phyloP scores from a whole-genome alignment of 2,797 vertebrate species.

The Falco cherrug region DNA sequence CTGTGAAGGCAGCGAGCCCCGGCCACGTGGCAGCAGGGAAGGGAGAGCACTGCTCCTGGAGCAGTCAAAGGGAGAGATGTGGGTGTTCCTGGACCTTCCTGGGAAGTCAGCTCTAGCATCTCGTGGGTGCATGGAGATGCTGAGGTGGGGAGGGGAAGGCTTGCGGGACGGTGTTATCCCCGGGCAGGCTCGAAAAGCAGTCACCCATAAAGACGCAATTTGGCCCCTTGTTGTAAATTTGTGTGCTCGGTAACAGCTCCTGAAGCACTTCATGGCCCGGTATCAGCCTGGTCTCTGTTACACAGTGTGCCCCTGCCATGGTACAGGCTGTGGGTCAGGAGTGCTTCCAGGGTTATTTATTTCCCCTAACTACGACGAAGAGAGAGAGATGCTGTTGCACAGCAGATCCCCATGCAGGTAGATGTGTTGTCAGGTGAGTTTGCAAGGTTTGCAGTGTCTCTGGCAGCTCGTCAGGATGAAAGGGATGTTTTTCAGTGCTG shows the following conservation, averaged over 20 bases:
- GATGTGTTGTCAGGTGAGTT: background rate
- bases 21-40: background rate
- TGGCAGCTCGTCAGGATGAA: background rate
- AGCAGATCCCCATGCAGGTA: background rate
- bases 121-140: background rate
- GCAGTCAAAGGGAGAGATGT: background rate
- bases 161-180: background rate
- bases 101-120: background rate
- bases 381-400: background rate
- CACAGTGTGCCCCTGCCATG: fast-evolving
- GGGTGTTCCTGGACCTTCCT: background rate
- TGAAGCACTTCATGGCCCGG: background rate
- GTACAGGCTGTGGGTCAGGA: background rate
- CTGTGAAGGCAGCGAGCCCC: fast-evolving
- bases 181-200: fast-evolving
- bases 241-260: background rate
- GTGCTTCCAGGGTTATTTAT: background rate
- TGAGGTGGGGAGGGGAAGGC: background rate
- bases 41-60: background rate
- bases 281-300: background rate
- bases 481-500: background rate
- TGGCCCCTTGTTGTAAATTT: background rate
- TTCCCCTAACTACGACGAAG: background rate
- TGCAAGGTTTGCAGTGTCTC: fast-evolving
- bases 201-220: fast-evolving